Base-by-base conservation (phyloP, 2,113 vertebrate species). In the Chamaetylas fuelleborni region DNA sequence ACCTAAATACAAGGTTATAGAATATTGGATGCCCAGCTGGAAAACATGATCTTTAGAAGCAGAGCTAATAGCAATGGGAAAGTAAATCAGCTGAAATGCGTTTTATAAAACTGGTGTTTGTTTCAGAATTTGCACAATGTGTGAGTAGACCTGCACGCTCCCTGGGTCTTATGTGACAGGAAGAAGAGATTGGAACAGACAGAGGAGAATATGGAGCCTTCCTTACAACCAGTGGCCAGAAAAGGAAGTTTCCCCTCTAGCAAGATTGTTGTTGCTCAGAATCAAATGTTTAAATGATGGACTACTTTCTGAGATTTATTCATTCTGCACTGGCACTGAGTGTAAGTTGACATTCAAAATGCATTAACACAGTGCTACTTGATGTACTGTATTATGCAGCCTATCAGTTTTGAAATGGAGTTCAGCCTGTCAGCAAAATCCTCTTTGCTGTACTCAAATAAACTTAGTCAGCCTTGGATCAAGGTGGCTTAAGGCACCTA, bases 341-440 rank as follows among this genome's bases (percentile, higher is more conserved):
- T 80, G 66, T 65, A 73, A 92, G 33, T 40, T 94, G 74, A 85
- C 79, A 88, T 93, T 85, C 92, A 86, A 94, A 96, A 94, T 93
- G 76, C 79, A 93, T 93, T 92, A 91, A 73, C 60, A 80, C 60
- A 66, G 71, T 53, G 53, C 42, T 92, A 92, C 45, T 86, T 93
- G 85, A 83, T 83, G 85, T 93, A 74, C 71, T 92, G 60, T 81
- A 64, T 88, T 94, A 92, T 79, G 76, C 85, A 92, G 60, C 48
- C 51, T 88, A 88, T 92, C 88, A 56, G 82, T 88, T 96, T 74
- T 93, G 72, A 96, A 90, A 96, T 71, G 40, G 47, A 96, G 23
- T 88, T 94, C 67, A 90, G 23, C 43, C 48, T 93, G 85, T 88
- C 85, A 94, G 71, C 88, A 96, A 88, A 95, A 92, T 95, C 72